phyloP scores from a whole-genome alignment of 2,888 invertebrate species.

The Lacanobia oleracea region DNA sequence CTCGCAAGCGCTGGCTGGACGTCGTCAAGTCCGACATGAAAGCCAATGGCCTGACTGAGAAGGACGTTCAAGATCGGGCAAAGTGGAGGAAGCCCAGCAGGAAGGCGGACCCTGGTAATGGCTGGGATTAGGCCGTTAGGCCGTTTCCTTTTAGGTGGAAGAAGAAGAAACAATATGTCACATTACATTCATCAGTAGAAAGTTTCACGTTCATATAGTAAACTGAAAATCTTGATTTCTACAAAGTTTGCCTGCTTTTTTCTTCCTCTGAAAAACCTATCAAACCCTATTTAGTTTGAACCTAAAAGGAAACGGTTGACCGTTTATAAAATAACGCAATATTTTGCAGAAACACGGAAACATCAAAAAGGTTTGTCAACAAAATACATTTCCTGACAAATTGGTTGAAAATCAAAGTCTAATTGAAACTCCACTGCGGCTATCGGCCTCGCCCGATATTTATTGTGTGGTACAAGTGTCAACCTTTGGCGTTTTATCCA shows the following conservation, averaged over 20 bases:
- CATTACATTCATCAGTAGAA: no score
- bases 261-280: neutral
- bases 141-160: no score
- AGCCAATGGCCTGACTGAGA: no score
- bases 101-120: no score
- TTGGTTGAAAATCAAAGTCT: constrained; percentile 66
- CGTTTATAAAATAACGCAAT: constrained; percentile 9
- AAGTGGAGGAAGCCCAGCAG: no score
- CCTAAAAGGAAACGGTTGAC: neutral
- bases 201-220: neutral
- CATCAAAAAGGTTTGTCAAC: constrained; percentile 17
- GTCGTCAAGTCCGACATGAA: no score
- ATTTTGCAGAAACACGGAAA: constrained; percentile 25
- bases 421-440: constrained; percentile 62
- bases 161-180: no score
- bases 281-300: neutral
- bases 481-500: neutral
- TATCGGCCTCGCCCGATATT: constrained; percentile 57
- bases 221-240: neutral
- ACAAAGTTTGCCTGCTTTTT: neutral
- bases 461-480: constrained; percentile 45
- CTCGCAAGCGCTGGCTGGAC: no score
- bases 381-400: constrained; percentile 56
- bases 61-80: no score
- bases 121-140: no score